A percentile compares a stretch with the other conserved stretches of the same genome.
Evolutionary conservation across 2,113 vertebrate species (phyloP).

Genomic region (Papio anubis): DNA sequence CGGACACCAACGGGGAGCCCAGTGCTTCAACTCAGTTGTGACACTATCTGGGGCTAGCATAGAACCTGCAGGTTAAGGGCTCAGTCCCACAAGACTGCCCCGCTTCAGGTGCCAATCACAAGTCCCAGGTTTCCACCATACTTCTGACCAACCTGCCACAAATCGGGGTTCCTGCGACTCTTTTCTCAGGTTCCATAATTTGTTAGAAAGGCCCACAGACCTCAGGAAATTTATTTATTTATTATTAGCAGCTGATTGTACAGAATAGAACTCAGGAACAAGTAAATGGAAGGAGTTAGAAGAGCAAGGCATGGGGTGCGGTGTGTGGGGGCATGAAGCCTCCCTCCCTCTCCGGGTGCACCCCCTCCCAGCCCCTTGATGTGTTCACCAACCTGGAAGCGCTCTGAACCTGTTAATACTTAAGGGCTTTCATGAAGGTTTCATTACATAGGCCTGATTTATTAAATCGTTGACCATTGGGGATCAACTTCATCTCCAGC

Average conservation of each 20-base stretch:
- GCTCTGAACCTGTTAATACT: neutral
- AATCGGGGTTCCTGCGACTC: neutral
- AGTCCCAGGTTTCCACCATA: neutral
- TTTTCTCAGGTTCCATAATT: neutral
- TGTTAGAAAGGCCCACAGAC: neutral
- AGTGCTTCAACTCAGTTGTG: neutral
- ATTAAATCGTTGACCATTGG: no score
- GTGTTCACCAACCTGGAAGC: neutral
- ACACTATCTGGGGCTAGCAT: no score
- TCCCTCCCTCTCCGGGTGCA: fast-evolving
- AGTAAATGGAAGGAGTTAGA: no score
- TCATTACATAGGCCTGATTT: neutral
- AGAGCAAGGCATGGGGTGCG: neutral
- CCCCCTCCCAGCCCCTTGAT: neutral
- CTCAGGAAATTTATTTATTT: neutral
- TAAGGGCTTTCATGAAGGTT: neutral
- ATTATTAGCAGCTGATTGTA: neutral
- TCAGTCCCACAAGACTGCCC: neutral
- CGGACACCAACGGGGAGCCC: no score
- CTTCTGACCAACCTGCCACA: neutral
- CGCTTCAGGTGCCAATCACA: neutral
- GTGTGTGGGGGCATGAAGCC: fast-evolving
- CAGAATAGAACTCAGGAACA: neutral
- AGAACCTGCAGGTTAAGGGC: neutral
- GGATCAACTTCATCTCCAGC: neutral